Conservation (phyloP, 1,140 invertebrate genomes). For the Pinna nobilis region DNA sequence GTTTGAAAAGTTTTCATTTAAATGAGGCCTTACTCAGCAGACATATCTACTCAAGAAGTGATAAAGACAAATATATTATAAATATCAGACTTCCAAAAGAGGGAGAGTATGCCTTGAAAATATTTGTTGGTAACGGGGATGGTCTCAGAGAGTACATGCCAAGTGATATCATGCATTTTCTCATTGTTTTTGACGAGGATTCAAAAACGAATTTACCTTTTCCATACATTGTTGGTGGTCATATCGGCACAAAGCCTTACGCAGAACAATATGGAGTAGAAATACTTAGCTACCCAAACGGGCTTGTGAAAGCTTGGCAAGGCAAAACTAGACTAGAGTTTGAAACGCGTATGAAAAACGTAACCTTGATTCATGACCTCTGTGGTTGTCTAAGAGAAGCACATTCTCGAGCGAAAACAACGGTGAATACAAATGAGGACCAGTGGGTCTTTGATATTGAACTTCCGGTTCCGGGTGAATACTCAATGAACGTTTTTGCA, state of each 20-base stretch:
- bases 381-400: conserved; percentile 22
- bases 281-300: conserved; percentile 10
- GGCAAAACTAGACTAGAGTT: conserved; percentile 29
- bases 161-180: conserved; percentile 33
- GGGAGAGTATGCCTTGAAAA: conserved; percentile 40
- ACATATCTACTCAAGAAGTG: conserved; percentile 18
- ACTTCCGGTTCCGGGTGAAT: conserved; percentile 28
- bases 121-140: conserved; percentile 15
- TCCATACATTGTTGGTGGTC: conserved; percentile 25
- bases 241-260: conserved; percentile 26
- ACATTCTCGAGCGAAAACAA: conserved; percentile 12
- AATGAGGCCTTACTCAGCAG: conserved; percentile 21
- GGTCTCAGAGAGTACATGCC: conserved; percentile 17
- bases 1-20: conserved; percentile 26
- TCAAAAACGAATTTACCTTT: conserved; percentile 28
- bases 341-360: background rate
- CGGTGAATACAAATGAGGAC: conserved; percentile 1
- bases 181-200: conserved; percentile 23
- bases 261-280: conserved; percentile 18
- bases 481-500: conserved; percentile 39
- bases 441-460: conserved; percentile 32
- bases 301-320: conserved; percentile 19
- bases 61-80: conserved; percentile 24
- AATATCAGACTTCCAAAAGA: conserved; percentile 29
- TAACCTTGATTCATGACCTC: conserved; percentile 29